Evolutionary conservation across 2,113 vertebrate genomes (phyloP).

Genomic region (Craseonycteris thonglongyai): DNA sequence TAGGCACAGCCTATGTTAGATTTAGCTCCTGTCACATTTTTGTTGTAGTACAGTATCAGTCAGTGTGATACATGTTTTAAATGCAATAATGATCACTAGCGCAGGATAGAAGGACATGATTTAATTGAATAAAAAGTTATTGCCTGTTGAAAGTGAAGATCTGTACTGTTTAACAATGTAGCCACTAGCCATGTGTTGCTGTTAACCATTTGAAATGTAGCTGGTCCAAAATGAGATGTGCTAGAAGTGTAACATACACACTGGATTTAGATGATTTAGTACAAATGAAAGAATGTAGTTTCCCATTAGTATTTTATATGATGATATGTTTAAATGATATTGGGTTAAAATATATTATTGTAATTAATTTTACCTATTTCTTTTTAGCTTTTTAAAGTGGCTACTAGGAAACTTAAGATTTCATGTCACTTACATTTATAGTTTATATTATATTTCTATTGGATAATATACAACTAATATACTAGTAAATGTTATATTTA

Average conservation of each 20-base stretch:
- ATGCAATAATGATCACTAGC: neutral
- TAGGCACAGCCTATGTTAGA: neutral
- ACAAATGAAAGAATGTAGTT: neutral
- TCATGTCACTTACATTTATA: neutral
- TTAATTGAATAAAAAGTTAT: neutral
- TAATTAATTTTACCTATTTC: neutral
- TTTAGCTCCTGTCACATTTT: neutral
- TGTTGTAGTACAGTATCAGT: neutral
- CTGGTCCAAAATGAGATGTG: neutral
- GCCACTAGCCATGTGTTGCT: neutral
- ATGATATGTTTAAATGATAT: neutral
- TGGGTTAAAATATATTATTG: neutral
- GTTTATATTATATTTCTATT: neutral
- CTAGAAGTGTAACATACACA: neutral
- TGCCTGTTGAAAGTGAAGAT: neutral
- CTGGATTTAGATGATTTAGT: neutral
- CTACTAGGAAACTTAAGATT: constrained; percentile 14
- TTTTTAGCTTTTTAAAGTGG: neutral
- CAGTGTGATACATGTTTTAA: neutral
- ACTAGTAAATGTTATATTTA: neutral
- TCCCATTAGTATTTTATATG: neutral
- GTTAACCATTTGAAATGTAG: neutral
- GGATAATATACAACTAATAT: neutral
- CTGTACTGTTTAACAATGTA: neutral
- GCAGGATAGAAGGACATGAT: neutral